Conservation (phyloP, 2,113 vertebrate species). For the Plecotus auritus region DNA sequence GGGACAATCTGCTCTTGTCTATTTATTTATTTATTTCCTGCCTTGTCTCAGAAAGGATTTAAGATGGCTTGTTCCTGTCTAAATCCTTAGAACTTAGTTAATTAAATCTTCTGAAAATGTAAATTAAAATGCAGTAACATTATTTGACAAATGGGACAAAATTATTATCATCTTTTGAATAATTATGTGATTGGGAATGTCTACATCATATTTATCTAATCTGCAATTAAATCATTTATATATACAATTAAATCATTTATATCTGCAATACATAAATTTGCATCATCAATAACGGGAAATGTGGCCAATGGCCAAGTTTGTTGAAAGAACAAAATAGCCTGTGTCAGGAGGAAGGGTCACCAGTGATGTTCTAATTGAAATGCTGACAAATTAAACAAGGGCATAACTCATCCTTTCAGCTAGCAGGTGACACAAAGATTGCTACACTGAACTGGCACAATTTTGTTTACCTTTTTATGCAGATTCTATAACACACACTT, state of each 20-base stretch:
- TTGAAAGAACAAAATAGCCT: constrained; percentile 64
- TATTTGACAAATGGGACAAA: constrained; percentile 75
- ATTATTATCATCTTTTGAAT: constrained; percentile 77
- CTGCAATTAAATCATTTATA: constrained; percentile 78
- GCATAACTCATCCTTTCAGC: constrained; percentile 64
- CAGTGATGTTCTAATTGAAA: constrained; percentile 65
- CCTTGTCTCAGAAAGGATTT: constrained; percentile 55
- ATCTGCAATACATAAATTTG: constrained; percentile 67
- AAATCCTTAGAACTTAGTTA: constrained; percentile 73
- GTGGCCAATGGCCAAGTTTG: constrained; percentile 70
- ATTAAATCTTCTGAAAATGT: constrained; percentile 75
- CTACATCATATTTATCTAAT: constrained; percentile 75
- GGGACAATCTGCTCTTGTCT: constrained; percentile 58
- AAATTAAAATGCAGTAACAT: constrained; percentile 76
- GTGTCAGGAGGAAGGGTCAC: constrained; percentile 67
- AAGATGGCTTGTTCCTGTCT: constrained; percentile 58
- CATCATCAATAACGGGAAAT: constrained; percentile 74
- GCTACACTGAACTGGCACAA: constrained; percentile 30
- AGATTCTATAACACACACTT: constrained; percentile 8
- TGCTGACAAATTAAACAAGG: constrained; percentile 62
- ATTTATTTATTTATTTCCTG: constrained; percentile 46
- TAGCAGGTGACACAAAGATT: constrained; percentile 40
- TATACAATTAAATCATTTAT: constrained; percentile 78
- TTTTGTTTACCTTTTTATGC: constrained; percentile 52
- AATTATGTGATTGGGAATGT: constrained; percentile 74